Percentiles rank a stretch among this genome's conserved stretches.
These are phyloP conservation scores for Enteromius argenteus DNA, from an alignment of 2,797 vertebrate genomes.

Conservation along the genomic window DNA sequence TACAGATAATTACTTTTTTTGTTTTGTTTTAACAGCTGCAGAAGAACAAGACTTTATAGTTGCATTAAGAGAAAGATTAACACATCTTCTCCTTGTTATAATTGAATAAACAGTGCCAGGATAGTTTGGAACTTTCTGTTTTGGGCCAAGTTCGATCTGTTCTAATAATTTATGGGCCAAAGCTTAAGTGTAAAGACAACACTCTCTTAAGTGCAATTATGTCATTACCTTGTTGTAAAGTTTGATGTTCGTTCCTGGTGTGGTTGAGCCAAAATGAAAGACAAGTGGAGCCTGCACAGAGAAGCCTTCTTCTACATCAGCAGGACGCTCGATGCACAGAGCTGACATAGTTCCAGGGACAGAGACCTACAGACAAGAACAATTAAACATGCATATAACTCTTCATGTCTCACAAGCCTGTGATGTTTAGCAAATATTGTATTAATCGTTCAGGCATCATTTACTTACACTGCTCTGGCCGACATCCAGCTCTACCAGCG, in stretches of 20 bases:
- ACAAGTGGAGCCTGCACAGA: conserved; percentile 96
- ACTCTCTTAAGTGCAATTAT: not conserved
- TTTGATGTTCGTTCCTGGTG: conserved; percentile 97
- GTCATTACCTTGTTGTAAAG: conserved; percentile 94
- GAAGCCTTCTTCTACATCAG: conserved; percentile 96
- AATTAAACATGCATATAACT: not conserved
- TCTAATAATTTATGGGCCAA: not conserved
- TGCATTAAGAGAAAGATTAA: not conserved
- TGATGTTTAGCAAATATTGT: conserved; percentile 2
- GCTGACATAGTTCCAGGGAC: conserved; percentile 96
- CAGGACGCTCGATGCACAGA: conserved; percentile 94
- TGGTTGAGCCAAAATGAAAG: conserved; percentile 97
- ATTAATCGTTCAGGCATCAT: conserved; percentile 22
- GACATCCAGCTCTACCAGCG: conserved; percentile 95
- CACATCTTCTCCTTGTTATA: not conserved
- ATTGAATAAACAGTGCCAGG: conserved; percentile 9
- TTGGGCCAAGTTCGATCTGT: conserved; percentile 10
- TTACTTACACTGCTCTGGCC: conserved; percentile 90
- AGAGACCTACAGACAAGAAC: conserved; percentile 79
- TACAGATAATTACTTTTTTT: not conserved
- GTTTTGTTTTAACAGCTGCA: not conserved
- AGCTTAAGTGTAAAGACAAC: not conserved
- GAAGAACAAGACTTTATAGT: not conserved
- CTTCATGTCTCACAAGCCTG: not conserved
- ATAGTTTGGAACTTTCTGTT: not conserved